Base-by-base conservation (phyloP, 35 echinoderm and acorn worm species). In the Apostichopus japonicus region DNA sequence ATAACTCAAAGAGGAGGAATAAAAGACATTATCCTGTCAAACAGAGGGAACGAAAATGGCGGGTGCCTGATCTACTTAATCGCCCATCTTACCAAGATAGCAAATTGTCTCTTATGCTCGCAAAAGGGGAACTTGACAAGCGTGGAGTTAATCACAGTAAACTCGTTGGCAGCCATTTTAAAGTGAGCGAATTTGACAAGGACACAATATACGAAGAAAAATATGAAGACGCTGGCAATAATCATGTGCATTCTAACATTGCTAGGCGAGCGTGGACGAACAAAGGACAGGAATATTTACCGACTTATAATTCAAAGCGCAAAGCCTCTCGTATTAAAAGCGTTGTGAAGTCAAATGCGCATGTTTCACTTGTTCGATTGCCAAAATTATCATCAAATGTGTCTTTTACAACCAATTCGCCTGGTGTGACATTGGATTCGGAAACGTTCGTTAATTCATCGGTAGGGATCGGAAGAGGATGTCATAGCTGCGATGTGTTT, bases 401-500 rank as follows among this genome's bases (percentile, higher is more conserved):
- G 16, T 54, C 54, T 17, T 52, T 67, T 19, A 67, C 63, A 67
- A 67, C 63, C 11, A 15, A 5, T 15, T 67, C 63, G 11, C 11
- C 11, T 9, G 63, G 63, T 67, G 11, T 19, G 14, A 67, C 11
- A 67, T 10, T 11, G 11, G 63, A 83, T 17, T 55, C 14, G 7
- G 6, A 54, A 9, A 54, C 33, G 0, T 54, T 54, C 79, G 11
- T 53, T 52, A 15, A 9, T 2, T 54, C 17, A 11, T 83, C 79
- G 33, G 27, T 83, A 83, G 79, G 79, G n/a, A 54, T 83, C 16
- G 79, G 79, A 6, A 83, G 2, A 15, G 79, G 79, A 13, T 83
- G 54, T 15, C 79, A 83, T 6, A 83, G 79, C 79, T 83, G 79
- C n/a, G 79, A 83, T 54, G 51, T 83, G 10, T 83, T 83, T 54